Evolutionary conservation across 1,140 invertebrate species (phyloP).

Genomic region (Battus philenor): DNA sequence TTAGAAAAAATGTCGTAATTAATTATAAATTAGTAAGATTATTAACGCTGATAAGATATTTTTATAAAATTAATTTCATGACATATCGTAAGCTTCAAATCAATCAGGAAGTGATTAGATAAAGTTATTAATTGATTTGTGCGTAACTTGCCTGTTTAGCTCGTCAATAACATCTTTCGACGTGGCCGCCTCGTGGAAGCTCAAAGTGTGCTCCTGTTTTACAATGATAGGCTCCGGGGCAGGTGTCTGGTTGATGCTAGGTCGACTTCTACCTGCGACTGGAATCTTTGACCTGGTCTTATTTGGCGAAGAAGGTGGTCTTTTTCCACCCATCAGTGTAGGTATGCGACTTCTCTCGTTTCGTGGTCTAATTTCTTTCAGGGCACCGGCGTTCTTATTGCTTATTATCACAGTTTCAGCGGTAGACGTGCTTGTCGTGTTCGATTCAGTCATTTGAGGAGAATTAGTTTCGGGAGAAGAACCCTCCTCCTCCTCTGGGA

Average conservation of each 20-base stretch:
- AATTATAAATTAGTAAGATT: no score
- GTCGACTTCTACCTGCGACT: conserved; percentile 37
- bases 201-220: conserved; percentile 72
- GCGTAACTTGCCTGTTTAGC: conserved; percentile 76
- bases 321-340: conserved; percentile 54
- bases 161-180: conserved; percentile 87
- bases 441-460: conserved; percentile 78
- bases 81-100: no score
- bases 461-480: conserved; percentile 66
- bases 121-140: no score
- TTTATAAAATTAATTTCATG: no score
- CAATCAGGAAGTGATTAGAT: background rate
- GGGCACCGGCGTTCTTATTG: conserved; percentile 62
- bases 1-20: no score
- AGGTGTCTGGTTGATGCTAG: conserved; percentile 19
- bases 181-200: conserved; percentile 83
- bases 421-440: conserved; percentile 81
- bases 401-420: conserved; percentile 78
- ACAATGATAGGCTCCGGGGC: conserved; percentile 57
- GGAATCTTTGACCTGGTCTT: conserved; percentile 55
- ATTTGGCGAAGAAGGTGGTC: conserved; percentile 60
- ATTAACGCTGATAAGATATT: no score
- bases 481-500: conserved; percentile 80
- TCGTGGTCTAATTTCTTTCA: conserved; percentile 39
- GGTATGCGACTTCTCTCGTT: conserved; percentile 68